Conservation (phyloP, 2,888 invertebrate species). For the Limnephilus auricula region DNA sequence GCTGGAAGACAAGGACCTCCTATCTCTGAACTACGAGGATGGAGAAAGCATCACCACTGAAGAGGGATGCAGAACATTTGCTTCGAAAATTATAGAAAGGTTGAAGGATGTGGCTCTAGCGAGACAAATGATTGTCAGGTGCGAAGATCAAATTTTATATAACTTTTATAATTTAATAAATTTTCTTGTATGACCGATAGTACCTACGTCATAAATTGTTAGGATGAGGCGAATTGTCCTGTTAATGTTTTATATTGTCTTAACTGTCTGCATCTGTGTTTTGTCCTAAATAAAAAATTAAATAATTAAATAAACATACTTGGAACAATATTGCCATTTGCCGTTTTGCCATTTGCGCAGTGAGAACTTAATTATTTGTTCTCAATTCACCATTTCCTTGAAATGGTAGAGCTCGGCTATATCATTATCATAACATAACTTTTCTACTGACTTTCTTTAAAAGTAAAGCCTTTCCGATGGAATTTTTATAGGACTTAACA, state of each 20-base stretch:
- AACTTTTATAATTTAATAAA: not conserved
- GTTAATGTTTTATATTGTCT: too few relatives aligned
- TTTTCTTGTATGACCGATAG: not conserved
- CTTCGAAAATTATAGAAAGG: slow-evolving; percentile 70
- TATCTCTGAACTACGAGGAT: slow-evolving; percentile 68
- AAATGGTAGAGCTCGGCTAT: too few relatives aligned
- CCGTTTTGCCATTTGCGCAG: not conserved
- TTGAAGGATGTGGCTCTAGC: slow-evolving; percentile 73
- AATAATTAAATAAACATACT: too few relatives aligned
- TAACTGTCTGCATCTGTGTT: too few relatives aligned
- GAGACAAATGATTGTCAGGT: slow-evolving; percentile 73
- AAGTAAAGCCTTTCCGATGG: too few relatives aligned
- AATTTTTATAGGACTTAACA: too few relatives aligned
- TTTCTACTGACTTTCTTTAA: too few relatives aligned
- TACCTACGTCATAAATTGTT: not conserved
- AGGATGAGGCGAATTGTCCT: too few relatives aligned
- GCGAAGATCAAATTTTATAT: slow-evolving; percentile 55
- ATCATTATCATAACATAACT: too few relatives aligned
- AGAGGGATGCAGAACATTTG: slow-evolving; percentile 71
- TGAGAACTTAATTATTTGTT: not conserved
- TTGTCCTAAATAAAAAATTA: too few relatives aligned
- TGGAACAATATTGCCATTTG: not conserved
- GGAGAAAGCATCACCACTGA: slow-evolving; percentile 69
- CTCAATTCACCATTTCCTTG: too few relatives aligned
- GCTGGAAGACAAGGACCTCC: slow-evolving; percentile 76